Base-by-base conservation (phyloP, 2,113 vertebrate genomes). In the Seriola dumerili region DNA sequence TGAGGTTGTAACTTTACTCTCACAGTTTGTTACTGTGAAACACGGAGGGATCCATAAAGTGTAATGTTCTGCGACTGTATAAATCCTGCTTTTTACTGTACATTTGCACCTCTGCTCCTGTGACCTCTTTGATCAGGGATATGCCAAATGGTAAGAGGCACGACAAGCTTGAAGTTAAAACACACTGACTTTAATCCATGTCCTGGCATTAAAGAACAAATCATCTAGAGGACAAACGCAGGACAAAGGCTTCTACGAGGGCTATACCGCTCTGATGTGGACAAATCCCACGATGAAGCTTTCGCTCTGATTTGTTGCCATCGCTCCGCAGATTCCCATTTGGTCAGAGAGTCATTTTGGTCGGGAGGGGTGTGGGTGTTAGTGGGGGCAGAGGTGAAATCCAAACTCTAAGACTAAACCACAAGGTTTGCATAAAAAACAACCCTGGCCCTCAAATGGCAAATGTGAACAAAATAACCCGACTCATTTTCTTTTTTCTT, bases 381-480 rank as follows among this genome's bases (percentile, higher is more conserved):
- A 4, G 52, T 29, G 54, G 65, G 86, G 74, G 40, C 73, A 79
- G 76, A 80, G 90, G 84, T 91, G 61, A 85, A 87, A 87, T 72
- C 83, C 65, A 88, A 83, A 89, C 76, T 72, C 73, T 55, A 50
- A 81, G 54, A 64, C 82, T 52, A 80, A 76, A 55, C 80, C 78
- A 66, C 83, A 86, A 78, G 62, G 72, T 91, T 76, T 80, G 80
- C 76, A 85, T 84, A 76, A 83, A 72, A 86, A 82, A 58, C 55
- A 85, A 85, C 44, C 29, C 50, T 2, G 40, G 59, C 72, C 82
- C 83, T 79, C 65, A 81, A 68, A 91, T 78, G 76, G 74, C 75
- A 73, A 89, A 88, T 46, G 78, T 82, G 85, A 85, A 88, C 72
- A 67, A 90, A 91, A 86, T 42, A 82, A 86, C 73, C 72, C 11